Evolutionary conservation across 1,140 invertebrate species (phyloP).

Genomic region (Scaptodrosophila lebanonensis): DNA sequence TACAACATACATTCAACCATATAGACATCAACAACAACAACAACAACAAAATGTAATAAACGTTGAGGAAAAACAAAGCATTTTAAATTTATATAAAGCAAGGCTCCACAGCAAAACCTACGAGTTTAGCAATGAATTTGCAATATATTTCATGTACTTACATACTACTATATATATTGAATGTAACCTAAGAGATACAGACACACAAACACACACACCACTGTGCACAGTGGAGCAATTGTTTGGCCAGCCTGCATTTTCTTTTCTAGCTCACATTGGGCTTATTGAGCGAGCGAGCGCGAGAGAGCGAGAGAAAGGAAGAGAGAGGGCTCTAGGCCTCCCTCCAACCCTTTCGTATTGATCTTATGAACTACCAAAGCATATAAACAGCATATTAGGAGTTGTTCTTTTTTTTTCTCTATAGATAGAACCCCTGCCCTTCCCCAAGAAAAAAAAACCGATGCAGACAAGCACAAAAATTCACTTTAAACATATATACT

Average conservation of each 20-base stretch:
- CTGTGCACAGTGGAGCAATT: too few relatives aligned
- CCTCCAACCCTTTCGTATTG: conserved; percentile 19
- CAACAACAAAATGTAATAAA: conserved; percentile 29
- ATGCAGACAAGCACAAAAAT: conserved; percentile 50
- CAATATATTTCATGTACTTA: conserved; percentile 8
- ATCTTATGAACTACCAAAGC: conserved; percentile 21
- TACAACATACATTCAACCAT: too few relatives aligned
- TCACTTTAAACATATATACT: conserved; percentile 34
- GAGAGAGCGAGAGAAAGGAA: too few relatives aligned
- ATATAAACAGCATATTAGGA: conserved; percentile 1
- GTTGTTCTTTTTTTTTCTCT: conserved; percentile 25
- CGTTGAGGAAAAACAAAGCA: background rate
- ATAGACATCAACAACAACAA: conserved; percentile 11
- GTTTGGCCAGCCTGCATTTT: too few relatives aligned
- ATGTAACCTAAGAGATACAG: too few relatives aligned
- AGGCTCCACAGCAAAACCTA: background rate
- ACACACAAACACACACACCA: too few relatives aligned
- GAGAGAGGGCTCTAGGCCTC: too few relatives aligned
- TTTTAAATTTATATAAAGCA: conserved; percentile 1
- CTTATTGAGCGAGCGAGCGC: too few relatives aligned
- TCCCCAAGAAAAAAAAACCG: conserved; percentile 14
- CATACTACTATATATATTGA: too few relatives aligned
- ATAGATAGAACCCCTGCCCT: conserved; percentile 18
- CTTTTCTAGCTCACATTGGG: too few relatives aligned
- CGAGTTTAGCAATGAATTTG: conserved; percentile 25